Base-by-base conservation (phyloP, 2,113 vertebrate species). In the Pteropus alecto region DNA sequence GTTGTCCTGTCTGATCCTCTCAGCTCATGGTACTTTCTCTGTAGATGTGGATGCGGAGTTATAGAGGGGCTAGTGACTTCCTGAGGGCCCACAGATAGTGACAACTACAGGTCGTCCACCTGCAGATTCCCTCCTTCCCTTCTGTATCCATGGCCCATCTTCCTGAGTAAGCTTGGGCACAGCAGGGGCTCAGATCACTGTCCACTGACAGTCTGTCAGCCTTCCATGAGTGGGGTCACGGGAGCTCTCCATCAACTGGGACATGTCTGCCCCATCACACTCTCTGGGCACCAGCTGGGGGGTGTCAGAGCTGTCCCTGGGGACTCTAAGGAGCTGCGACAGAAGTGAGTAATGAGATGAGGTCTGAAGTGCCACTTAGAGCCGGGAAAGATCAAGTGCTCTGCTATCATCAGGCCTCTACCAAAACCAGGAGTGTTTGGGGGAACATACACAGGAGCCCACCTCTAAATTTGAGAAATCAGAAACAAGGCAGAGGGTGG, bases 341-440 rank as follows among this genome's bases (percentile, higher is more conserved):
- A 89, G 79, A 48, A 73, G 58, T 76, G 70, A 84, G 43, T 76
- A 58, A 85, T 71, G 81, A 87, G 78, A 77, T 82, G 83, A 85
- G 22, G 38, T 38, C n/a, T 60, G 51, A 68, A 58, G 48, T 18
- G 15, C 63, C 43, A 24, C 61, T 90, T 67, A 78, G 67, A 33
- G 21, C 33, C 8, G 5, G 74, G 41, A 60, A 92, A 95, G 56
- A 84, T 61, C 83, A 71, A 89, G 58, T 13, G 73, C 33, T 92
- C 30, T 54, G 46, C 35, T 19, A 22, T 46, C 13, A n/a, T 7
- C 9, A 46, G 74, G n/a, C 22, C 67, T 56, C 65, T 48, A 58
- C 33, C 4, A n/a, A 46, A 56, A 74, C 67, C 58, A 63, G 51
- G 35, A 51, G 28, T 56, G 35, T 77, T 51, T n/a, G 2, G 3